Base-by-base conservation (phyloP, 2,888 invertebrate genomes). In the Tipula vernalis region DNA sequence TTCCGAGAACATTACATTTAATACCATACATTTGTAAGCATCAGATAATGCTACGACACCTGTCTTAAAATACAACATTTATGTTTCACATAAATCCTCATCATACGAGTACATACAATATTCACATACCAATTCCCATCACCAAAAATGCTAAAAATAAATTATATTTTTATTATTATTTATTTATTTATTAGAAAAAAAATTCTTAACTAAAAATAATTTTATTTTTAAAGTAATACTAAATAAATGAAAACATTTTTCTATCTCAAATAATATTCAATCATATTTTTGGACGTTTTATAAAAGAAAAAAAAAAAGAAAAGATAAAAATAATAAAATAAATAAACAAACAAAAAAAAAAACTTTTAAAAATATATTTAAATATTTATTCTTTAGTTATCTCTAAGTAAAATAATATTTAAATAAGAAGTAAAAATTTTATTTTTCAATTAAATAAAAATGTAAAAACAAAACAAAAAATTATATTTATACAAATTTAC, bases 181-280 rank as follows among this genome's bases (percentile, higher is more conserved):
- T 71, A 71, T 57, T 15, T 57, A 6, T 57, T 57, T 57, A 28
- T 8, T 28, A 57, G 28, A 71, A 28, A 51, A 6, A 15, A 15
- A 6, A 15, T 51, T 51, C 51, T 51, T 51, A 51, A 71, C 71
- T 28, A 71, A 28, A 71, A 51, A n/a, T 15, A 57, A 57, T 15
- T 57, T 10, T 57, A 57, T 57, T 57, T 57, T 15, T 57, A 15
- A 57, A n/a, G 15, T 57, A 15, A 57, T 12, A 10, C 6, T 44
- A 44, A 15, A 15, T 57, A 71, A 71, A 71, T 71, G 28, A 71
- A 51, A 71, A 71, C 71, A 71, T 71, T 71, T 71, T 71, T 71
- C 71, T 71, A 71, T 71, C 71, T 71, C 71, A 71, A 71, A 71
- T 71, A 71, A 71, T 71, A 71, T 71, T 71, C 71, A 71, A 71